phyloP scores from a whole-genome alignment of 2,113 vertebrate species.

The Monopterus albus region DNA sequence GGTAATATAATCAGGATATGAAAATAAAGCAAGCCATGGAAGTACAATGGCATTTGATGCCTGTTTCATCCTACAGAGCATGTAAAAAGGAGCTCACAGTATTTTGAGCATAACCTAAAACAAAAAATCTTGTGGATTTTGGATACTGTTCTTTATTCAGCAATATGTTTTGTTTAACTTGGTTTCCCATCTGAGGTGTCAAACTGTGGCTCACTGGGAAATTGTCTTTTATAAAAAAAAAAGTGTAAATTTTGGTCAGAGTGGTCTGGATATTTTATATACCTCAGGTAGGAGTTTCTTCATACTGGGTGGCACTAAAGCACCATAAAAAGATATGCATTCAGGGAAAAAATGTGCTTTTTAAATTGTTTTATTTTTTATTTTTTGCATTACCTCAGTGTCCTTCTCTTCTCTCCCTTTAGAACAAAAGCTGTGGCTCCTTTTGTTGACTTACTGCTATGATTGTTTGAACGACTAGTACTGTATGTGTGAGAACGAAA shows the following conservation, averaged over 20 bases:
- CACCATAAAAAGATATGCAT: too few species aligned
- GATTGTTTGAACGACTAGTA: neutral
- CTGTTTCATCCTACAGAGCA: too few species aligned
- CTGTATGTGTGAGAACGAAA: neutral
- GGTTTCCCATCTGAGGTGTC: neutral
- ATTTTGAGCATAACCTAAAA: too few species aligned
- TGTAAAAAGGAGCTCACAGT: too few species aligned
- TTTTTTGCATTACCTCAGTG: neutral
- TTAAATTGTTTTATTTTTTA: too few species aligned
- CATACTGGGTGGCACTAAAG: neutral
- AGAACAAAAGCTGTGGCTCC: neutral
- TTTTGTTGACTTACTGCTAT: neutral
- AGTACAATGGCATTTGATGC: too few species aligned
- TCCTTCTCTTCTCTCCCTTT: neutral
- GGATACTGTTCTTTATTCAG: too few species aligned
- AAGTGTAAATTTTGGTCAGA: neutral
- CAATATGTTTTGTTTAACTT: neutral
- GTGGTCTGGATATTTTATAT: neutral
- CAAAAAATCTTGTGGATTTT: too few species aligned
- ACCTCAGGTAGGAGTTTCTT: neutral
- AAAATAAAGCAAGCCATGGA: too few species aligned
- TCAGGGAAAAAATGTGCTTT: too few species aligned
- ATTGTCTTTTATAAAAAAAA: neutral
- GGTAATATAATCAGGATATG: too few species aligned
- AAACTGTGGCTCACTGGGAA: too few species aligned